Conservation (phyloP, 2,113 vertebrate species). For the Hystrix brachyura region DNA sequence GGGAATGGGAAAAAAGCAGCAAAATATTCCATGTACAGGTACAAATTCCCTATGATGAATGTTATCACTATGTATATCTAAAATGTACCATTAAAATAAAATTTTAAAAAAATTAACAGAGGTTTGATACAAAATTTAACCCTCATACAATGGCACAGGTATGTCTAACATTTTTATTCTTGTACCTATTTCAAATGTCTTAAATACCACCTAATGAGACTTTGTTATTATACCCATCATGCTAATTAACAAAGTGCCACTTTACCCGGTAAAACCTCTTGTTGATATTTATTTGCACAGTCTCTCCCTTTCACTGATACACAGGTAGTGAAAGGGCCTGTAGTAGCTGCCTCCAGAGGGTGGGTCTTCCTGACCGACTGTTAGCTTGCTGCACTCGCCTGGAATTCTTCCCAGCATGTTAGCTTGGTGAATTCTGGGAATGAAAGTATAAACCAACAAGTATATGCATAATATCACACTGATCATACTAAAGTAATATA, state of each 20-base stretch:
- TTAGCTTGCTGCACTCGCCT: neutral
- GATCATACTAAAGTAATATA: neutral
- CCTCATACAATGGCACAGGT: neutral
- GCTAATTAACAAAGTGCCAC: slow-evolving; percentile 46
- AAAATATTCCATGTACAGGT: too few species aligned
- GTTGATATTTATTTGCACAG: neutral
- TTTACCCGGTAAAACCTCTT: neutral
- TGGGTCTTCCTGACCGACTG: neutral
- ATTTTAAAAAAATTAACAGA: too few species aligned
- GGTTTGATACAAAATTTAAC: neutral
- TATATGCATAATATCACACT: neutral
- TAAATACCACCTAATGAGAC: neutral
- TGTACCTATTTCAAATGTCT: neutral
- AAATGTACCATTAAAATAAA: too few species aligned
- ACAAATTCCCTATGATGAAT: too few species aligned
- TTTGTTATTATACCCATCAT: neutral
- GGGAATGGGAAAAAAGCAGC: too few species aligned
- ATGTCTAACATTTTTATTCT: neutral
- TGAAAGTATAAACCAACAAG: neutral
- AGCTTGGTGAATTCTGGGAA: neutral
- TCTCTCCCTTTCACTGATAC: neutral
- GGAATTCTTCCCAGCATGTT: neutral
- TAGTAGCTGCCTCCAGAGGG: neutral
- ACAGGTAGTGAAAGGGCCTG: neutral
- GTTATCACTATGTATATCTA: too few species aligned